Evolutionary conservation across 2,888 invertebrate species (phyloP), one percentile per base, ranked within the genome.

Genomic region (Hypolimnas misippus): DNA sequence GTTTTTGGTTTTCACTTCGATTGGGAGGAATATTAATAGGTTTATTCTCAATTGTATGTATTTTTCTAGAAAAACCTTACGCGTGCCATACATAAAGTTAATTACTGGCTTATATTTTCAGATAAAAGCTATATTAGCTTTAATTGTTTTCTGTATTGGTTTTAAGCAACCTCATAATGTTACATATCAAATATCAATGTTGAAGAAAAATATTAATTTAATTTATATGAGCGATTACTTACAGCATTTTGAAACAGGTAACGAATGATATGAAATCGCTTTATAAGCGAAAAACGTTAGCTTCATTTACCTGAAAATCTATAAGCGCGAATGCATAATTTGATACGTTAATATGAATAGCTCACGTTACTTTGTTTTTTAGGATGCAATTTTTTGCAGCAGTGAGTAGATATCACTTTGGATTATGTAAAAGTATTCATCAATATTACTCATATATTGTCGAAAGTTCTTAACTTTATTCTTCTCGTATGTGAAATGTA

Each of bases 1-100:
- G 91, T 69, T 91, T 92, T 74, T 90, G 91, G 89, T 91, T 90
- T 78, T 92, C 91, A 10, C 73, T 92, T 33, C 81, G 91, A 51
- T 78, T 92, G 49, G 89, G 88, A 21, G 91, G 89, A 21, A 86
- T 92, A 70, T 66, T 92, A 29, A 90, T 87, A 63, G 89, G 83
- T 40, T 55, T 83, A 63, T 85, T 87, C 73, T 87, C 88, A 59
- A 62, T 83, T 69, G 91, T 91, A 77, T 38, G 40, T 40, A 19
- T 35, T 35, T 33, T n/a, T 19, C 5, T 6, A 12, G 10, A 0
- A 8, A 33, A 33, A 8, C 10, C 8, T 19, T 44, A 10, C 17
- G 6, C 14, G 6, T n/a, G n/a, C n/a, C 14, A 44, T 10, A 10
- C 3, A 21, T 19, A 17, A 7, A 10, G 10, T 19, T 12, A 58